Base-by-base conservation (phyloP, 2,888 invertebrate genomes). In the Arge pagana region DNA sequence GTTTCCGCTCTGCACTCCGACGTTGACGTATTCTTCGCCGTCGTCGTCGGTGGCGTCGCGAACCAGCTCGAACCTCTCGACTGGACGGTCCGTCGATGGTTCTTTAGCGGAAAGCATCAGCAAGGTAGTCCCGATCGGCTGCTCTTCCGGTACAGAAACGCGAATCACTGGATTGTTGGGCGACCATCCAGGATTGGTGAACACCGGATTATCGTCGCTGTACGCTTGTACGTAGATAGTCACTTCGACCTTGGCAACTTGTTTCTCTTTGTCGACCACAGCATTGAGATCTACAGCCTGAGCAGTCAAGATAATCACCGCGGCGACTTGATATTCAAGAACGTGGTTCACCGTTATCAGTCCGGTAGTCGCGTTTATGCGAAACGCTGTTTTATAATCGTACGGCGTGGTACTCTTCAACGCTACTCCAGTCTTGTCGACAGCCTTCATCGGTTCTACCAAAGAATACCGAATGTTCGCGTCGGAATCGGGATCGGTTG, bases 141-240 rank as follows among this genome's bases (percentile, higher is more conserved):
- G 85, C 70, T 90, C 90, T 73, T 92, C 91, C 52, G 86, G 86
- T 5, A 90, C 80, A 51, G 81, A 82, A 1, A 87, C 80, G 43
- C 83, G 81, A 23, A 91, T 85, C 0, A 83, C 77, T 0, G 89
- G 87, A 58, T 85, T 85, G 0, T 85, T 82, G 21, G 83, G 84
- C 0, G 84, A 85, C 90, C 91, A 90, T 1, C 87, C 86, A 1
- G 84, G 71, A 60, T 88, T 85, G 2, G 83, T 83, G 60, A 91
- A 89, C 23, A 87, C 82, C 1, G 91, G 89, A 73, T 88, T 87
- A 63, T 87, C 85, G 60, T 89, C 88, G 56, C 86, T 85, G 67
- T 86, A 87, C 0, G 89, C 88, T 68, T 90, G 88, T 21, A 91
- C 83, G 67, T 89, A 90, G 31, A 90, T 80, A 0, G 89, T 89